These are phyloP conservation scores for Ictalurus furcatus DNA, from an alignment of 2,113 vertebrate genomes.

Conservation along the genomic window DNA sequence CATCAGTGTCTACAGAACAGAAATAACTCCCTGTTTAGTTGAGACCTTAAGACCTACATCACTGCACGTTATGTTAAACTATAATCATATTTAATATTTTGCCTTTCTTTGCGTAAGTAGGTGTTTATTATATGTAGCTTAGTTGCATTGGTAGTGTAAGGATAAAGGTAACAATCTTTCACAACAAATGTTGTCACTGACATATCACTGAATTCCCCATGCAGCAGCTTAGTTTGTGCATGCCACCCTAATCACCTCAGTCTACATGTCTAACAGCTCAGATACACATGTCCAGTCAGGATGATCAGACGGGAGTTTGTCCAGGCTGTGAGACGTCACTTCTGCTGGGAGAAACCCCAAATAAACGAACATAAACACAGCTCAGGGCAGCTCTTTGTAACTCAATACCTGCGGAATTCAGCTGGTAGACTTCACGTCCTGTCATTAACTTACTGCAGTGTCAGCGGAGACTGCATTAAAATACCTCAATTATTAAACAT, in stretches of 20 bases:
- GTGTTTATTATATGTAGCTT: background rate
- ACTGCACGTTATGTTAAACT: background rate
- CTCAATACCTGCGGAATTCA: slow-evolving; percentile 48
- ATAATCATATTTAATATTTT: background rate
- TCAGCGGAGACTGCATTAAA: slow-evolving; percentile 54
- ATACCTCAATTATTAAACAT: slow-evolving; percentile 57
- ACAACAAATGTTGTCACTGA: background rate
- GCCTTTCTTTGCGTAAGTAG: background rate
- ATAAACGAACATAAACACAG: slow-evolving; percentile 28
- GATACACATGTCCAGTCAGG: slow-evolving; percentile 33
- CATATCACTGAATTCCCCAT: background rate
- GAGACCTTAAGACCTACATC: background rate
- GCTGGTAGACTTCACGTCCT: slow-evolving; percentile 46
- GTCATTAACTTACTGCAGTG: slow-evolving; percentile 47
- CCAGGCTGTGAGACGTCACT: slow-evolving; percentile 23
- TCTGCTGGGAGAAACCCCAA: slow-evolving; percentile 25
- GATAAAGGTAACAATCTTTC: background rate
- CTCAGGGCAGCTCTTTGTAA: slow-evolving; percentile 42
- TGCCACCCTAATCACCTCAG: slow-evolving; percentile 28
- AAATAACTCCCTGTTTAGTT: background rate
- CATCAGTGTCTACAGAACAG: background rate
- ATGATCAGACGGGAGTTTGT: slow-evolving; percentile 20
- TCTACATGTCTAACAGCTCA: slow-evolving; percentile 24
- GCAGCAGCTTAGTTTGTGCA: slow-evolving; percentile 16
- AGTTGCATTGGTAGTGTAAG: background rate